Evolutionary conservation across 1,140 invertebrate genomes (phyloP).

Genomic region (Littorina saxatilis): DNA sequence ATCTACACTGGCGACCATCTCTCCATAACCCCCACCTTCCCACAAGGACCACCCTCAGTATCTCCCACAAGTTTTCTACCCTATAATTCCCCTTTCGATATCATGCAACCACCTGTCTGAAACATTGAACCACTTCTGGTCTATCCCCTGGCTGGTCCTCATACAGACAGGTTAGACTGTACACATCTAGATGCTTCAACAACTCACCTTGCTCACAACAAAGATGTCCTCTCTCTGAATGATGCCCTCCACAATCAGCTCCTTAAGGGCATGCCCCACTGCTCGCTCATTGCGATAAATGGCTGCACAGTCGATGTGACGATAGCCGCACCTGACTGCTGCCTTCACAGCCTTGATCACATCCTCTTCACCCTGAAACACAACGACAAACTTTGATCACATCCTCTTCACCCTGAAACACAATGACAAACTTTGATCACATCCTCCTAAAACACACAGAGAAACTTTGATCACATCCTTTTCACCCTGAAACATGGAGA

Average conservation of each 20-base stretch:
- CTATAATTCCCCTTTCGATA: no score
- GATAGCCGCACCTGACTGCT: constrained; percentile 90
- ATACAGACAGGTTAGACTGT: no score
- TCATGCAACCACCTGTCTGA: no score
- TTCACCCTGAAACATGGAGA: neutral
- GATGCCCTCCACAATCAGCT: constrained; percentile 83
- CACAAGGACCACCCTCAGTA: no score
- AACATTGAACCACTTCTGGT: no score
- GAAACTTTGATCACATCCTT: neutral
- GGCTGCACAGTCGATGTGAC: constrained; percentile 92
- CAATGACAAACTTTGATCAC: neutral
- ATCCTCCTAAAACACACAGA: neutral
- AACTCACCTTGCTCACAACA: constrained; percentile 81
- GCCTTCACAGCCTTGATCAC: constrained; percentile 85
- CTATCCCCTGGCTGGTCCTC: no score
- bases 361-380: constrained; percentile 74
- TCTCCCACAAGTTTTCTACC: no score
- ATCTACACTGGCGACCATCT: no score
- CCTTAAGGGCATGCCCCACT: constrained; percentile 86
- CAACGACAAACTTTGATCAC: constrained; percentile 13
- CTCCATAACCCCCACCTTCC: no score
- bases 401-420: neutral
- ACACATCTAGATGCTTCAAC: no score
- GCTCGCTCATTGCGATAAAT: constrained; percentile 91
- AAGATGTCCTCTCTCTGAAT: constrained; percentile 89